Conservation (phyloP, 2,797 vertebrate species). For the Telmatherina bonti region DNA sequence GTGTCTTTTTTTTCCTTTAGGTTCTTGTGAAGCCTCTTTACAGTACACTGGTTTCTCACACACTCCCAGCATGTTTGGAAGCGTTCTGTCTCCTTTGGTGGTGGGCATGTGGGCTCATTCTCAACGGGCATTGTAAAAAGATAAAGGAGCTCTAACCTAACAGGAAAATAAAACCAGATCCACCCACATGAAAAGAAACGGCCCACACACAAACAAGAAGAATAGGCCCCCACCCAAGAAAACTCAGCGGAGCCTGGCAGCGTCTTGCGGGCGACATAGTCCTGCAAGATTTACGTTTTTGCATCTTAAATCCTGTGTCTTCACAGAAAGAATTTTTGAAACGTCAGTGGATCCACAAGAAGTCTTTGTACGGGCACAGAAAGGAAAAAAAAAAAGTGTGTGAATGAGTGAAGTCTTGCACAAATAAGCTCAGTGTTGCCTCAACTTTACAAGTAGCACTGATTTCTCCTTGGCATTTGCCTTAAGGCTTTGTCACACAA, state of each 20-base stretch:
- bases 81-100: constrained; percentile 46
- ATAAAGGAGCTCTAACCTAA: constrained; percentile 71
- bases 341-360: constrained; percentile 58
- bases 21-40: constrained; percentile 34
- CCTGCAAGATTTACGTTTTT: constrained; percentile 80
- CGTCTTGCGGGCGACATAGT: constrained; percentile 66
- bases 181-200: constrained; percentile 76
- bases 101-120: constrained; percentile 69
- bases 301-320: constrained; percentile 82
- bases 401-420: constrained; percentile 39
- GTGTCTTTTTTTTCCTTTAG: constrained; percentile 42
- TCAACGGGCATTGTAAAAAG: constrained; percentile 72
- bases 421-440: constrained; percentile 57
- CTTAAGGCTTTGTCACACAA: constrained; percentile 51
- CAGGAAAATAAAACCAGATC: constrained; percentile 77
- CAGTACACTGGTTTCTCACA: constrained; percentile 34
- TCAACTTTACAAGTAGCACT: constrained; percentile 56
- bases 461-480: constrained; percentile 58
- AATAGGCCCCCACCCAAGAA: constrained; percentile 63
- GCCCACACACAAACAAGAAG: constrained; percentile 76
- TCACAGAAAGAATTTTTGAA: constrained; percentile 76
- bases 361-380: constrained; percentile 50
- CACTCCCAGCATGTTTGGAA: constrained; percentile 34
- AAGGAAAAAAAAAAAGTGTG: constrained; percentile 23
- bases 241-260: constrained; percentile 44